Evolutionary conservation across 2,888 invertebrate species (phyloP).

Genomic region (Panopea generosa): DNA sequence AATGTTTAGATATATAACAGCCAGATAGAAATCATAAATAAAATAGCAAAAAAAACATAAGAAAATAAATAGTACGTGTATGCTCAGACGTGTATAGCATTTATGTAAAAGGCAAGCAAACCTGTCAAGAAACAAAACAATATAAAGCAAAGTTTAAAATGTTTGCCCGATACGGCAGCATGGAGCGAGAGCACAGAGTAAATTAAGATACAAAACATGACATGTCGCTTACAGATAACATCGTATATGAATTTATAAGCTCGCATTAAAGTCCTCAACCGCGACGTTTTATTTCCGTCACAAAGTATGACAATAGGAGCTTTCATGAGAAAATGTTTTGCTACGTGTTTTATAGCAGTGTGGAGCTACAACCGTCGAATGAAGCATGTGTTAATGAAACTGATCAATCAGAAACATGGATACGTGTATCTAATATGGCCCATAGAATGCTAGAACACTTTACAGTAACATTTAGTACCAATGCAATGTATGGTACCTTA

Average conservation of each 20-base stretch:
- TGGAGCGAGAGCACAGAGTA: conserved; percentile 1
- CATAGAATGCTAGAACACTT: conserved; percentile 10
- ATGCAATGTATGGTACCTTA: no score
- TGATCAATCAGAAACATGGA: conserved; percentile 11
- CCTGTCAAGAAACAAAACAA: no score
- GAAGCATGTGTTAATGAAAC: conserved; percentile 6
- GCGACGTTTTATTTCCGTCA: conserved; percentile 51
- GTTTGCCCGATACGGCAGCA: no score
- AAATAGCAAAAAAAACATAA: no score
- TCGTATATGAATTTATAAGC: conserved; percentile 60
- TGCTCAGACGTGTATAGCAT: no score
- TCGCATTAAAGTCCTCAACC: conserved; percentile 39
- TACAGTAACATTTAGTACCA: no score
- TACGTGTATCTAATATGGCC: conserved; percentile 9
- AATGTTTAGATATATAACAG: no score
- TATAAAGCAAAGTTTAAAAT: no score
- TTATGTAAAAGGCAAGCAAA: no score
- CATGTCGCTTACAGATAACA: conserved; percentile 51
- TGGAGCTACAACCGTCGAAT: background rate
- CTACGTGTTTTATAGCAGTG: background rate
- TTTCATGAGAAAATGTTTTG: conserved; percentile 15
- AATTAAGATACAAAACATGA: conserved; percentile 55
- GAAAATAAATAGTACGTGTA: no score
- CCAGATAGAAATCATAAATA: no score
- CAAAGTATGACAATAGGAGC: conserved; percentile 33